A percentile compares a stretch with the other conserved stretches of the same genome.
Conservation (phyloP, 2,888 invertebrate genomes). For the Troides oblongomaculatus region DNA sequence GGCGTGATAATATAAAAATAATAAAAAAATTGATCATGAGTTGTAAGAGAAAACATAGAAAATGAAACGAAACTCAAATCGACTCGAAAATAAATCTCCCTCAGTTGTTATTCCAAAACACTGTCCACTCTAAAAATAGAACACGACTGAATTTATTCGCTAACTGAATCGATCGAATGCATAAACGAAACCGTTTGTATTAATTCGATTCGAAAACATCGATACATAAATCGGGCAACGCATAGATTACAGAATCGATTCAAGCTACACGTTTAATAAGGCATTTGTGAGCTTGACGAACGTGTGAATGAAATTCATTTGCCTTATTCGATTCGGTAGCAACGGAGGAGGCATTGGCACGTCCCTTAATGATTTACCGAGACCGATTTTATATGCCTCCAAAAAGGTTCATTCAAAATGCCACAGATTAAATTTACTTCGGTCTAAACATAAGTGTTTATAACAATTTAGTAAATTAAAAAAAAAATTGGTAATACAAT, state of each 20-base stretch:
- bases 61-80: slow-evolving; percentile 54
- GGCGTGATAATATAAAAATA: too few relatives aligned
- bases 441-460: neutral
- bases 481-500: neutral
- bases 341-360: slow-evolving; percentile 61
- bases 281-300: slow-evolving; percentile 73
- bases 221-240: slow-evolving; percentile 36
- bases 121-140: slow-evolving; percentile 54
- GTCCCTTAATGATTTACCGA: slow-evolving; percentile 70
- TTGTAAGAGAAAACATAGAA: slow-evolving; percentile 33
- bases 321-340: slow-evolving; percentile 65
- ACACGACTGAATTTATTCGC: slow-evolving; percentile 63
- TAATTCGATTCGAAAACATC: slow-evolving; percentile 61
- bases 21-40: too few relatives aligned
- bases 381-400: slow-evolving; percentile 34
- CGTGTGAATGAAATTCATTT: slow-evolving; percentile 77
- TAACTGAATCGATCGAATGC: slow-evolving; percentile 39
- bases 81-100: slow-evolving; percentile 61
- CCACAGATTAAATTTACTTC: slow-evolving; percentile 11
- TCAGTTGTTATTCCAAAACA: slow-evolving; percentile 51
- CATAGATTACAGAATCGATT: slow-evolving; percentile 52
- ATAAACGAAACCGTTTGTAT: slow-evolving; percentile 60
- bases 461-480: neutral
- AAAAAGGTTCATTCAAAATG: slow-evolving; percentile 18
- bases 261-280: slow-evolving; percentile 74